Evolutionary conservation across 2,113 vertebrate genomes (phyloP), one percentile per base, ranked within the genome.

Genomic region (Xiphophorus maculatus): DNA sequence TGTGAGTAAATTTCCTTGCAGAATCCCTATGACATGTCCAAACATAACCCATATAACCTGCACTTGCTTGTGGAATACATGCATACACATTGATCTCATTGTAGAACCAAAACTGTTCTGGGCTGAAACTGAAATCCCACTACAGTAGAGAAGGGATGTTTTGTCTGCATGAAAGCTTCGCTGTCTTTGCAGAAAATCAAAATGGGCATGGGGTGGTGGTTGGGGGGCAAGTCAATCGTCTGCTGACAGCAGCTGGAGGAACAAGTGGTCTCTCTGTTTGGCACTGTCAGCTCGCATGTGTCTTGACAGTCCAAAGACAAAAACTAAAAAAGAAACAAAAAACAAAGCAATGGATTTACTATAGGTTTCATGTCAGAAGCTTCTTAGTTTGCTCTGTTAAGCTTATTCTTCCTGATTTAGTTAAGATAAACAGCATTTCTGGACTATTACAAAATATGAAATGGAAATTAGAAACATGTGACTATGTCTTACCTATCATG

Each of bases 241-340:
- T 76, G 88, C 86, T 74, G 65, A 65, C 63, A 71, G 74, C 83
- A 91, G 89, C 85, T 92, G 90, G 84, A 73, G 69, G 63, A 83
- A 84, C 85, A 88, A 85, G 63, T 74, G 74, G 35, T 71, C 40
- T 58, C 61, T 70, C 40, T 72, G 68, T 88, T 80, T 87, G 86
- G 62, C 63, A n/a, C 69, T 30, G 67, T 9, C 32, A 28, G 3
- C 63, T 67, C 72, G 10, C 32, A 72, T 58, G 65, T 60, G 62
- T 81, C 54, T 79, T 71, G 68, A 63, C 30, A 64, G 62, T 61
- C 44, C 19, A 40, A 58, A 73, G 25, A 44, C 19, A 73, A 48
- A 61, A 42, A 61, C 30, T 25, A 32, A 32, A n/a, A 22, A 32
- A 27, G 30, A 40, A 60, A 37, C 12, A 22, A 32, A 40, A 30